A percentile compares a stretch with the other conserved stretches of the same genome.
phyloP scores from a whole-genome alignment of 2,113 vertebrate genomes.

The Rhinopomastus cyanomelas region DNA sequence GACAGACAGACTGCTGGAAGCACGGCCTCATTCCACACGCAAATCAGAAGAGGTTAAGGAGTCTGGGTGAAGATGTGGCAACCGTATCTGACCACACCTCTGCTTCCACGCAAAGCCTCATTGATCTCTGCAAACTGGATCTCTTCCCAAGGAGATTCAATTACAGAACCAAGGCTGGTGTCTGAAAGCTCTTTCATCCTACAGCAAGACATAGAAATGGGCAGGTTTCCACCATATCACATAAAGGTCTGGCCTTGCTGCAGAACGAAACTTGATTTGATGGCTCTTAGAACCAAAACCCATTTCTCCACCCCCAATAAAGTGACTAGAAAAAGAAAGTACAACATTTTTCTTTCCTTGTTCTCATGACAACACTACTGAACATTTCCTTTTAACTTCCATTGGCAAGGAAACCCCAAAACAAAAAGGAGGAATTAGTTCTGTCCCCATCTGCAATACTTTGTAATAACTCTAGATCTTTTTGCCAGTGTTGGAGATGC shows the following conservation, averaged over 20 bases:
- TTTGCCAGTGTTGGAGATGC: background rate
- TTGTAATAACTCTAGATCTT: background rate
- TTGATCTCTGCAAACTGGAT: constrained; percentile 17
- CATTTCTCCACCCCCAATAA: background rate
- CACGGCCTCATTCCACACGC: background rate
- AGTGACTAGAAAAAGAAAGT: background rate
- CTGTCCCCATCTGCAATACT: background rate
- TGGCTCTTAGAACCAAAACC: background rate
- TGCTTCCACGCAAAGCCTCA: background rate
- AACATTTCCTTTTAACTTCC: background rate
- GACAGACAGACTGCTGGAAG: background rate
- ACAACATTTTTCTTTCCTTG: background rate
- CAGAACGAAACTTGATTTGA: background rate
- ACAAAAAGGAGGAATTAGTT: background rate
- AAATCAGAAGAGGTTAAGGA: background rate
- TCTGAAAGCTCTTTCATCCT: constrained; percentile 9
- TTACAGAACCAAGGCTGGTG: background rate
- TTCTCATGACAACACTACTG: background rate
- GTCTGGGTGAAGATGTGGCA: background rate
- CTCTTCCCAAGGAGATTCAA: background rate
- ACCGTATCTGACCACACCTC: background rate
- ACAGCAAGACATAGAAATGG: background rate
- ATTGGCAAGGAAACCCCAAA: background rate
- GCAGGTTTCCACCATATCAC: background rate
- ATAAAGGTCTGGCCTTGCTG: background rate